phyloP scores from a whole-genome alignment of 2,797 vertebrate species.

The Protonibea diacanthus region DNA sequence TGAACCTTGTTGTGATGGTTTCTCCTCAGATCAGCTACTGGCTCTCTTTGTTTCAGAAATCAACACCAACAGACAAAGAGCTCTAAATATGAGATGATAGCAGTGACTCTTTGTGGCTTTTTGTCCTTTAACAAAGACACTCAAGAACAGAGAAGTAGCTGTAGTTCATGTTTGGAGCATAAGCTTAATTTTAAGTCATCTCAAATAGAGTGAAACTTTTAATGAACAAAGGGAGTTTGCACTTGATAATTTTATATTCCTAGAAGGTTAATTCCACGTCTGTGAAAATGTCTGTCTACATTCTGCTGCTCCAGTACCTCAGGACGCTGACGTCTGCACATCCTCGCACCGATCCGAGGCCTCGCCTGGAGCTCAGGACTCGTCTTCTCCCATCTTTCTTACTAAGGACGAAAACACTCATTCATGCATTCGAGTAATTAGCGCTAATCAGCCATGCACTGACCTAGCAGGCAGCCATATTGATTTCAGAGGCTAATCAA shows the following conservation, averaged over 20 bases:
- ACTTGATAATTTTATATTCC: neutral
- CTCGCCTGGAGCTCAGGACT: constrained; percentile 22
- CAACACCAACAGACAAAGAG: neutral
- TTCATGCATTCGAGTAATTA: constrained; percentile 67
- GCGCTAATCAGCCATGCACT: constrained; percentile 63
- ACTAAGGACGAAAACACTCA: constrained; percentile 48
- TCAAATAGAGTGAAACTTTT: neutral
- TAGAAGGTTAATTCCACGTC: neutral
- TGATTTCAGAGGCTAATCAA: constrained; percentile 73
- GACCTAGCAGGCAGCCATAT: constrained; percentile 63
- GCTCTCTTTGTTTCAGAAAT: neutral
- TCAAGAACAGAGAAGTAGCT: neutral
- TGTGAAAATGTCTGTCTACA: neutral
- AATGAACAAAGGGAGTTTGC: neutral
- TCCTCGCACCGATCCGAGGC: neutral
- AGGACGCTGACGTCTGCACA: constrained; percentile 15
- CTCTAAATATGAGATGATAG: neutral
- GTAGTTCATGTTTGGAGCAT: too few relatives aligned
- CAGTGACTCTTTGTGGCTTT: neutral
- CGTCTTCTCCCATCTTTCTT: constrained; percentile 4
- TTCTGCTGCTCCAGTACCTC: constrained; percentile 11
- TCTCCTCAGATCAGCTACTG: neutral
- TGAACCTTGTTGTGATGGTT: neutral
- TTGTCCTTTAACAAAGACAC: too few relatives aligned
- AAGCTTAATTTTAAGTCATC: neutral